Percentiles rank a stretch among this genome's conserved stretches.
Conservation (phyloP, 2,797 vertebrate species). For the Channallabes apus region DNA sequence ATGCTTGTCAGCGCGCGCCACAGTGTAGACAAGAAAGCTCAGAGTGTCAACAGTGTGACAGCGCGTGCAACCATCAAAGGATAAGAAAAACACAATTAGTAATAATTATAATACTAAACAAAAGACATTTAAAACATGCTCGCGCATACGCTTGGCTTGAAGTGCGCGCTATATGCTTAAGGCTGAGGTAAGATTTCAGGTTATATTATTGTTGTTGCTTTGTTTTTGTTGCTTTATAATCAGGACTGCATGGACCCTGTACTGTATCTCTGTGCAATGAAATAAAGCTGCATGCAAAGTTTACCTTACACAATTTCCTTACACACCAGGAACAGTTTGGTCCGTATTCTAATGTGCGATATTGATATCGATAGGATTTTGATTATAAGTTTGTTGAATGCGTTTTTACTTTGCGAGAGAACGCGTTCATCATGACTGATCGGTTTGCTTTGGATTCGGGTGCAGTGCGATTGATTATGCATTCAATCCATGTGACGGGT, state of each 20-base stretch:
- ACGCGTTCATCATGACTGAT: not conserved
- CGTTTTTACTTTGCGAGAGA: not conserved
- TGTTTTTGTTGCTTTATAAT: not conserved
- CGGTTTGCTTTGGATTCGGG: not conserved
- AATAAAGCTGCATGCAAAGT: conserved; percentile 4
- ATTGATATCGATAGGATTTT: not conserved
- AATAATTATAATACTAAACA: not conserved
- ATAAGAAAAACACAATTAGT: not conserved
- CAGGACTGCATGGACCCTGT: not conserved
- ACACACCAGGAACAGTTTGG: not conserved
- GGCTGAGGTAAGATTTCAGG: conserved; percentile 41
- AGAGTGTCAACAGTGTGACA: conserved; percentile 29
- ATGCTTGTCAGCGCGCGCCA: conserved; percentile 35
- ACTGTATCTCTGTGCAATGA: not conserved
- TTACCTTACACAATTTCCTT: not conserved
- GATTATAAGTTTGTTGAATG: not conserved
- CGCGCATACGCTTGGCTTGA: conserved; percentile 31
- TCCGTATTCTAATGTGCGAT: not conserved
- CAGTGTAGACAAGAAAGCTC: conserved; percentile 28
- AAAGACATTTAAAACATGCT: conserved; percentile 10
- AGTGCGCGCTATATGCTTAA: conserved; percentile 30
- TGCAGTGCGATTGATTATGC: conserved; percentile 13
- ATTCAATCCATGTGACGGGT: not conserved
- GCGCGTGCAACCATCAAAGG: conserved; percentile 11
- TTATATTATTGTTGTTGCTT: not conserved